Evolutionary conservation across 1,140 invertebrate genomes (phyloP).

Genomic region (Spodoptera frugiperda): DNA sequence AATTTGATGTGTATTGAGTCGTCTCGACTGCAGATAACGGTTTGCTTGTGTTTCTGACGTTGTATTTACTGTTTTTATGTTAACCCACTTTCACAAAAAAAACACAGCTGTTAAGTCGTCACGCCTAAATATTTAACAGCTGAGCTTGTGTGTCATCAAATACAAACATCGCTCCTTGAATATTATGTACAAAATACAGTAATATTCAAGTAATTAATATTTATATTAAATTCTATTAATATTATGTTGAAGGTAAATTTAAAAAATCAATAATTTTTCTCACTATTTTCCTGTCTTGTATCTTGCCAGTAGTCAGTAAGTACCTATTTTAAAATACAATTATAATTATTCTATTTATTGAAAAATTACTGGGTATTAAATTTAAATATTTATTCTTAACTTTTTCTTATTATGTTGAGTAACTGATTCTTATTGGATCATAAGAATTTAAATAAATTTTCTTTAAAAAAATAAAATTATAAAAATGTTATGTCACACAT

Average conservation of each 20-base stretch:
- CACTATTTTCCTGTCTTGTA: too few relatives aligned
- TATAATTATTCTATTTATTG: too few relatives aligned
- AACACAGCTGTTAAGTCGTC: slow-evolving; percentile 83
- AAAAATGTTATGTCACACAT: too few relatives aligned
- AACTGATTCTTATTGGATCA: too few relatives aligned
- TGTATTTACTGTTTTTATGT: slow-evolving; percentile 53
- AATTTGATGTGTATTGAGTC: background rate
- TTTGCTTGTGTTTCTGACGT: background rate
- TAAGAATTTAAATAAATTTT: too few relatives aligned
- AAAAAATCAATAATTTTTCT: background rate
- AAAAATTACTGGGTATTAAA: too few relatives aligned
- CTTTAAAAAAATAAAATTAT: too few relatives aligned
- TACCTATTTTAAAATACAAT: too few relatives aligned
- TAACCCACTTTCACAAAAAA: slow-evolving; percentile 77
- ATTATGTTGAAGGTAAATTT: background rate
- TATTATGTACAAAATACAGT: background rate
- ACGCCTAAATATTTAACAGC: slow-evolving; percentile 69
- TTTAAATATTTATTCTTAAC: too few relatives aligned
- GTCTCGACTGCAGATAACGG: background rate
- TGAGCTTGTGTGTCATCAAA: slow-evolving; percentile 60
- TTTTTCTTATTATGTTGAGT: too few relatives aligned
- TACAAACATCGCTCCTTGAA: background rate
- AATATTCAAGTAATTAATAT: background rate
- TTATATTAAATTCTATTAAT: background rate
- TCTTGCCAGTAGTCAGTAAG: too few relatives aligned